These are phyloP conservation scores for Cosmorhoe ocellata DNA, from an alignment of 2,888 invertebrate species.

Conservation along the genomic window DNA sequence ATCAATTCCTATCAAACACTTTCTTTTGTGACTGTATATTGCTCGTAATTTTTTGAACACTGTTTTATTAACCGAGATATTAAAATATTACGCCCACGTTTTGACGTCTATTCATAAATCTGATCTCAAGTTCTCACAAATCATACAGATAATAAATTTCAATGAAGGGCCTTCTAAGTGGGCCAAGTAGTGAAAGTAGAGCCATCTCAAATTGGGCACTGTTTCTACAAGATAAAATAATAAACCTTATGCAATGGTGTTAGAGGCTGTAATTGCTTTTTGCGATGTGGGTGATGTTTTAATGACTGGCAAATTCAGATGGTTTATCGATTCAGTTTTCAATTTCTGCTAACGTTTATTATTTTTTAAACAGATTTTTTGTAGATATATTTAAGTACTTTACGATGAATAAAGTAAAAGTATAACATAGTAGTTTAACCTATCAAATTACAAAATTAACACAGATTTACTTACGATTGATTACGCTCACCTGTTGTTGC, in stretches of 20 bases:
- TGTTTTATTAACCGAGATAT: not conserved
- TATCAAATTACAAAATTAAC: too few species aligned
- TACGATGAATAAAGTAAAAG: too few species aligned
- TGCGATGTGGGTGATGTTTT: constrained; percentile 8
- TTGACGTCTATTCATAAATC: constrained; percentile 31
- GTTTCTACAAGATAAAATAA: constrained; percentile 5
- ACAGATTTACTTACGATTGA: too few species aligned
- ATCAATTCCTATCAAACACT: not conserved
- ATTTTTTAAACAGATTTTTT: not conserved
- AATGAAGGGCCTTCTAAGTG: constrained; percentile 51
- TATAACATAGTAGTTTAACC: too few species aligned
- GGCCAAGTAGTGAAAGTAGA: constrained; percentile 66
- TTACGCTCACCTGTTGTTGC: too few species aligned
- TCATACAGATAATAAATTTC: constrained; percentile 38
- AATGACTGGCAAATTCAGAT: constrained; percentile 25
- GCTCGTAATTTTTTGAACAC: not conserved
- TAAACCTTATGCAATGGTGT: constrained; percentile 12
- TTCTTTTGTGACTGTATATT: constrained; percentile 3
- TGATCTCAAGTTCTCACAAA: constrained; percentile 34
- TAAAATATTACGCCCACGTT: constrained; percentile 28
- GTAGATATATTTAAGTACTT: too few species aligned
- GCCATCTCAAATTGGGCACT: constrained; percentile 13
- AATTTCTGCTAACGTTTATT: not conserved
- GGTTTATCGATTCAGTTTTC: constrained; percentile 24
- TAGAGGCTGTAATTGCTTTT: constrained; percentile 8